Base-by-base conservation (phyloP, 2,888 invertebrate species). In the Proisotoma minuta region DNA sequence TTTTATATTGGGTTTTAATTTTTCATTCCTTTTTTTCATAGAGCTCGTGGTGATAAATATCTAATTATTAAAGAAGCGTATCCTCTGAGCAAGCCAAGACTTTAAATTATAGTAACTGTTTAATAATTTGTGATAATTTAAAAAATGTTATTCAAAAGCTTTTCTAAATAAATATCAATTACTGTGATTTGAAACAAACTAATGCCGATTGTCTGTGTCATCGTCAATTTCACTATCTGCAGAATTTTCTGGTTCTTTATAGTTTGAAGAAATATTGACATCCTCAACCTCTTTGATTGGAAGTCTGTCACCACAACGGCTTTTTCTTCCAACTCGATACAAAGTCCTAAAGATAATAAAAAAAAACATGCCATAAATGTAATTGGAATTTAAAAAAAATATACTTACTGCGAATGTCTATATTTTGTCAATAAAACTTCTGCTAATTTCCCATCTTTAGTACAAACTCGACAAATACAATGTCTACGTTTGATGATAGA, bases 271-370 rank as follows among this genome's bases (percentile, higher is more conserved):
- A 5, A 43, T 20, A n/a, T 43, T 20, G 10, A 4, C 4, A n/a
- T 43, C 43, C 20, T 56, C 50, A 59, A 65, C 65, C 60, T 82
- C 69, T 75, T 82, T 80, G 26, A 87, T 79, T 24, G 92, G 92
- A 66, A 93, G 78, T 43, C 85, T 78, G 78, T 92, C 92, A 3
- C 92, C 91, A 89, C 90, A 91, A 70, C 83, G 82, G 70, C 86
- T 84, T 1, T 82, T 81, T 74, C 85, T 82, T 0, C 88, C 89
- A 79, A 89, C 89, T 71, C 84, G 81, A 74, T 89, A 91, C 0
- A 86, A 81, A 15, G 80, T 71, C 73, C 87, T 88, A 75, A 61
- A 79, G 76, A 40, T 72, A 40, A 49, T 34, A 66, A 68, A 68
- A 69, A 63, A 66, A 65, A n/a, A n/a, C n/a, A n/a, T n/a, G n/a